Evolutionary conservation across 2,888 invertebrate species (phyloP), one percentile per base, ranked within the genome.

Genomic region (Argyresthia goedartella): DNA sequence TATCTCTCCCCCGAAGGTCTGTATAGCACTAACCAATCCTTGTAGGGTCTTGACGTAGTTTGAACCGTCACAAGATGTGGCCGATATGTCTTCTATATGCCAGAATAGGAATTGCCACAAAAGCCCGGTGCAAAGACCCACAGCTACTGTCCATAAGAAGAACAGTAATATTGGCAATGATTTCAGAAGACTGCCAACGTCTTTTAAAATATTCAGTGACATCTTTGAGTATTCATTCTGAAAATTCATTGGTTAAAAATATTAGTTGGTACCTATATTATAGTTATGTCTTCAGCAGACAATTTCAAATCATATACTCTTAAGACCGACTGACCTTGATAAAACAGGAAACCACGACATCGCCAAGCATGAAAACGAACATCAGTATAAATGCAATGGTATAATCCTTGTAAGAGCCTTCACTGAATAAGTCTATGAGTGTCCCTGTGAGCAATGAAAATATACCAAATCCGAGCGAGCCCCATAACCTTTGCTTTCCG

Each of bases 91-190:
- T 72, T 96, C 95, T 11, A 95, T 76, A 59, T 93, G 90, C 93
- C 95, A 95, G 68, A 95, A 95, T 0, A 96, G 79, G 69, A 96
- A 97, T 61, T 95, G 92, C 94, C 97, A 97, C 16, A 96, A 82
- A 0, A 96, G 76, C 0, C 94, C 95, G 0, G 95, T 95, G 62
- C 95, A 92, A 58, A 96, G 86, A 0, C 97, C 97, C 16, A 95
- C 92, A 1, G 89, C 89, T 55, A 95, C 89, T 53, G 95, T 94
- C 92, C 96, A 95, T 14, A 93, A 55, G 53, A 94, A 87, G 69
- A 96, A 97, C 1, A 94, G 78, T 8, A 93, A 69, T 14, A 95
- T 91, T 0, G 91, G 89, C 8, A 90, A 56, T 3, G 93, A 91
- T 0, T 88, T 76, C 13, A 95, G 76, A 50, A 95, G 75, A 48